Evolutionary conservation across 2,113 vertebrate species (phyloP).

Genomic region (Chloebia gouldiae): DNA sequence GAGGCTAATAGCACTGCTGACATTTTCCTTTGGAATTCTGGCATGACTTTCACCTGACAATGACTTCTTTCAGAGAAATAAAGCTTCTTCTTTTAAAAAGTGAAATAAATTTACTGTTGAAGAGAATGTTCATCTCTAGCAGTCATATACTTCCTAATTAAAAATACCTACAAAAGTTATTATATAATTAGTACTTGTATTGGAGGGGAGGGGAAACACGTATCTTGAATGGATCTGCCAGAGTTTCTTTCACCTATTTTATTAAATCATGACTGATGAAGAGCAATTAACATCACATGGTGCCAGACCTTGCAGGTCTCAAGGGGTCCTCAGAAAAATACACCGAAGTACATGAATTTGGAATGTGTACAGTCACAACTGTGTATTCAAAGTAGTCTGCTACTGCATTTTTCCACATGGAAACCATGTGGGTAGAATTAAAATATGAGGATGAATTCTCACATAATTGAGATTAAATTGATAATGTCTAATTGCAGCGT

Average conservation of each 20-base stretch:
- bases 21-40: neutral
- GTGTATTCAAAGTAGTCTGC: neutral
- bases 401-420: neutral
- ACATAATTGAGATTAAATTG: neutral
- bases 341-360: neutral
- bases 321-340: neutral
- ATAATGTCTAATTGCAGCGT: neutral
- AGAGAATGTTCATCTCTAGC: neutral
- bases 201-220: rapidly evolving
- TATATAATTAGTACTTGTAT: neutral
- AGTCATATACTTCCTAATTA: neutral
- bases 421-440: neutral
- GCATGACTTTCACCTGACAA: neutral
- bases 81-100: neutral
- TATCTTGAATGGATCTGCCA: neutral
- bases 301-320: neutral
- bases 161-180: neutral
- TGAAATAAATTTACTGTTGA: neutral
- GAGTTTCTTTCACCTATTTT: neutral
- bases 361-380: neutral
- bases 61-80: neutral
- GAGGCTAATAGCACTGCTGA: neutral
- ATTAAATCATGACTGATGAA: neutral
- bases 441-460: neutral
- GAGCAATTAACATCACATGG: neutral